phyloP scores from a whole-genome alignment of 2,888 invertebrate species.

The Scotopteryx bipunctaria region DNA sequence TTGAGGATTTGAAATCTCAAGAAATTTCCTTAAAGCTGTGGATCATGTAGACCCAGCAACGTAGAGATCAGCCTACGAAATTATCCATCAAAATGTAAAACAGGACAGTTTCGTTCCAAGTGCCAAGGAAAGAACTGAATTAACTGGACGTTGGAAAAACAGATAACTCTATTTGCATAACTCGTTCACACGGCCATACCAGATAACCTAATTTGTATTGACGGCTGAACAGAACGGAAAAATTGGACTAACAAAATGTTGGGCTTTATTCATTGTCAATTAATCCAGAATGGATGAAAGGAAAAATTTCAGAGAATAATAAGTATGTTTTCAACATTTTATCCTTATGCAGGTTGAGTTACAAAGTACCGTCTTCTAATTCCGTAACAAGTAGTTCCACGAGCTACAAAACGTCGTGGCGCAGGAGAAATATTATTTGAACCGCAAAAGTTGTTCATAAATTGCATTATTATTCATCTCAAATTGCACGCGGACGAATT shows the following conservation, averaged over 20 bases:
- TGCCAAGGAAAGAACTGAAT: constrained; percentile 69
- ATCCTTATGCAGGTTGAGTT: neutral
- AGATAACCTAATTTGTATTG: constrained; percentile 70
- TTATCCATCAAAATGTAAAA: constrained; percentile 80
- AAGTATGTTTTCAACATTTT: too few species aligned
- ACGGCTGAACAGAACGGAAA: constrained; percentile 59
- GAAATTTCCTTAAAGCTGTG: constrained; percentile 1
- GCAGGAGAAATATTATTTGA: constrained; percentile 8
- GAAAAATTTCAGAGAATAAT: constrained; percentile 4
- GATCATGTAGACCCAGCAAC: constrained; percentile 19
- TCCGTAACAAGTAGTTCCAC: neutral
- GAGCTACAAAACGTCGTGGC: neutral
- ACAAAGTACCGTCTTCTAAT: too few species aligned
- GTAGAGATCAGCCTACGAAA: constrained; percentile 46
- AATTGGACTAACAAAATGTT: constrained; percentile 41
- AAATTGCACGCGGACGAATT: too few species aligned
- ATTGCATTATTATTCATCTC: too few species aligned
- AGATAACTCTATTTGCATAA: constrained; percentile 79
- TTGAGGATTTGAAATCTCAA: neutral
- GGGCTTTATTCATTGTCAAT: constrained; percentile 37
- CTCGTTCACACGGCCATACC: constrained; percentile 69
- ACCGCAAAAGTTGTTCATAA: too few species aligned
- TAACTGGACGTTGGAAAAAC: constrained; percentile 76
- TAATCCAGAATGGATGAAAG: too few species aligned
- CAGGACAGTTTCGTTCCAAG: constrained; percentile 64